These are phyloP conservation scores for Notarius lentiginosus DNA, from an alignment of 2,113 vertebrate species.

Conservation along the genomic window DNA sequence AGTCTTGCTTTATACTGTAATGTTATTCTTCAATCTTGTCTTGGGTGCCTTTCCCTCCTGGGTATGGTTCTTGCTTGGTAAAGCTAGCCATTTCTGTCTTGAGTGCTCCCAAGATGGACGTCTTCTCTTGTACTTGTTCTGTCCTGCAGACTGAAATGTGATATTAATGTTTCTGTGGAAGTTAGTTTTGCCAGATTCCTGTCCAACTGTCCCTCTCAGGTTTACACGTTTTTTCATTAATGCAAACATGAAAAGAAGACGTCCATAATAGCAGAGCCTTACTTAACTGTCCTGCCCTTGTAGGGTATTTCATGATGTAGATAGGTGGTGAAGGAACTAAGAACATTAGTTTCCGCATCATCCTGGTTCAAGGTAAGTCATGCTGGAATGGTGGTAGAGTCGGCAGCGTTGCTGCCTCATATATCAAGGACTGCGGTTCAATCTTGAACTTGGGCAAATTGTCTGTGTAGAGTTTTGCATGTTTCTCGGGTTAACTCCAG, in stretches of 20 bases:
- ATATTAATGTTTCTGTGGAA: not conserved
- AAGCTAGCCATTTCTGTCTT: not conserved
- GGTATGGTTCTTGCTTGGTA: not conserved
- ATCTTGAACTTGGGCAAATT: not conserved
- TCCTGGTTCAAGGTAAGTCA: not conserved
- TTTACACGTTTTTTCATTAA: not conserved
- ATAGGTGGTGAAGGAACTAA: not conserved
- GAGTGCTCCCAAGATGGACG: not conserved
- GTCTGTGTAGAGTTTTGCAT: not conserved
- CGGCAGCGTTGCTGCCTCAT: not conserved
- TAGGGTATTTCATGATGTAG: not conserved
- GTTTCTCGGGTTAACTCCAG: not conserved
- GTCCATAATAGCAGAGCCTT: not conserved
- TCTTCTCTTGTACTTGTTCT: not conserved
- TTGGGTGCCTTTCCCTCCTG: not conserved
- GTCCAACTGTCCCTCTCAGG: not conserved
- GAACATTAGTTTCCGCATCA: not conserved
- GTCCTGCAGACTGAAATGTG: not conserved
- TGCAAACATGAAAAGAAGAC: not conserved
- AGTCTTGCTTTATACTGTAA: not conserved
- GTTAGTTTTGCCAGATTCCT: not conserved
- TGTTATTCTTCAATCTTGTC: conserved; percentile 9
- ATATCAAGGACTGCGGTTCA: not conserved
- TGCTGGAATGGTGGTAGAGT: not conserved
- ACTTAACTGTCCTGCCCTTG: not conserved